Evolutionary conservation across 2,113 vertebrate genomes (phyloP).

Genomic region (Melanotaenia duboulayi): DNA sequence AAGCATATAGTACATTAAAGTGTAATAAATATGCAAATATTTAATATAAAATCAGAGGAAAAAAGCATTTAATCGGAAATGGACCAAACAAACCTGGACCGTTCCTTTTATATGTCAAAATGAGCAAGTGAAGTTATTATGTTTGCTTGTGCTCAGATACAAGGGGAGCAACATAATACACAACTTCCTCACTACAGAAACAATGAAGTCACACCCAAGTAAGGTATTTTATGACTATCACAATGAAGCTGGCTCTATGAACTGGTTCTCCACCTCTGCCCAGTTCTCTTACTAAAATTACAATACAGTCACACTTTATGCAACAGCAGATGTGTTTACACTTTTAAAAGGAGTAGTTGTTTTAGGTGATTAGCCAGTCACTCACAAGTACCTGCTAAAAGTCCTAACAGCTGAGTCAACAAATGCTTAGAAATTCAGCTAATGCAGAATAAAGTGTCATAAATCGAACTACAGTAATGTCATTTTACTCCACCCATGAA

Average conservation of each 20-base stretch:
- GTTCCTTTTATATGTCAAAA: background rate
- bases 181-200: slow-evolving; percentile 41
- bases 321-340: slow-evolving; percentile 1
- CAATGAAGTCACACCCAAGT: slow-evolving; percentile 43
- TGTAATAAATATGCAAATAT: background rate
- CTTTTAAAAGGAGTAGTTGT: background rate
- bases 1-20: background rate
- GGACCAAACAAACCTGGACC: background rate
- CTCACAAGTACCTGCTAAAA: background rate
- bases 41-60: background rate
- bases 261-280: background rate
- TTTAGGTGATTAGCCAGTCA: background rate
- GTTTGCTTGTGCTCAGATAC: background rate
- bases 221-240: slow-evolving; percentile 24
- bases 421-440: no score
- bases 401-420: background rate
- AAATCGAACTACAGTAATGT: background rate
- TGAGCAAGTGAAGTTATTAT: background rate
- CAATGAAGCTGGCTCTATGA: background rate
- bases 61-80: no score
- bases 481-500: background rate
- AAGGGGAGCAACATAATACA: background rate
- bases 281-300: background rate
- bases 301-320: background rate
- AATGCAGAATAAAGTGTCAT: background rate